A percentile compares a stretch with the other conserved stretches of the same genome.
These are phyloP conservation scores for Brienomyrus longianalis DNA, from an alignment of 2,113 vertebrate genomes.

Conservation along the genomic window DNA sequence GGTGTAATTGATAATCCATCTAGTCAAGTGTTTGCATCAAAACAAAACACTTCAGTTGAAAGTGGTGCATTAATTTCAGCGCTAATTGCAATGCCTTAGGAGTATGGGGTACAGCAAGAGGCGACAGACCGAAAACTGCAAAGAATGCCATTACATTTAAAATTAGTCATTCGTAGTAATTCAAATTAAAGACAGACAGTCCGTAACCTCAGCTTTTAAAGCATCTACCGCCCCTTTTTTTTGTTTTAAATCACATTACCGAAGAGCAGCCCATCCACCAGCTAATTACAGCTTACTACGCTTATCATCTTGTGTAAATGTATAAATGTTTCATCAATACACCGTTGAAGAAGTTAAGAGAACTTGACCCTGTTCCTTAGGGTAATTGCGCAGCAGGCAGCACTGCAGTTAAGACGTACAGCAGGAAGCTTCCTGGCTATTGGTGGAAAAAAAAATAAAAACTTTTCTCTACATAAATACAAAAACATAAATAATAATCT, in stretches of 20 bases:
- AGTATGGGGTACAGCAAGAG: not conserved
- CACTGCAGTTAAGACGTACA: not conserved
- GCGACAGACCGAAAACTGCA: not conserved
- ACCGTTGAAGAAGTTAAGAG: not conserved
- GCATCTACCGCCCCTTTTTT: not conserved
- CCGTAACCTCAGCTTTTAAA: not conserved
- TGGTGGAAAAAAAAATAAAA: not conserved
- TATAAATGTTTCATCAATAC: not conserved
- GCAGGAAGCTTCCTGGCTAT: not conserved
- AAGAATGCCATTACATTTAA: not conserved
- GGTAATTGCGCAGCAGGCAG: not conserved
- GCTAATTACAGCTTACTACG: not conserved
- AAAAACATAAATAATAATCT: not conserved
- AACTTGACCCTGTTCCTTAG: not conserved
- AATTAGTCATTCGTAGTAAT: not conserved
- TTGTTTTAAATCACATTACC: not conserved
- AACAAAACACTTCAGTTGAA: constrained; percentile 6
- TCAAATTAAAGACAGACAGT: not conserved
- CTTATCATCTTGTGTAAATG: not conserved
- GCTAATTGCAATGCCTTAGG: not conserved
- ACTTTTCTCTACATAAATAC: not conserved
- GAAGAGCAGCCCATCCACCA: not conserved
- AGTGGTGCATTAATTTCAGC: not conserved
- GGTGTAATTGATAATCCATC: constrained; percentile 6
- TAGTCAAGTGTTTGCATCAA: not conserved